phyloP scores from a whole-genome alignment of 2,888 invertebrate species.

The Pimpla rufipes region DNA sequence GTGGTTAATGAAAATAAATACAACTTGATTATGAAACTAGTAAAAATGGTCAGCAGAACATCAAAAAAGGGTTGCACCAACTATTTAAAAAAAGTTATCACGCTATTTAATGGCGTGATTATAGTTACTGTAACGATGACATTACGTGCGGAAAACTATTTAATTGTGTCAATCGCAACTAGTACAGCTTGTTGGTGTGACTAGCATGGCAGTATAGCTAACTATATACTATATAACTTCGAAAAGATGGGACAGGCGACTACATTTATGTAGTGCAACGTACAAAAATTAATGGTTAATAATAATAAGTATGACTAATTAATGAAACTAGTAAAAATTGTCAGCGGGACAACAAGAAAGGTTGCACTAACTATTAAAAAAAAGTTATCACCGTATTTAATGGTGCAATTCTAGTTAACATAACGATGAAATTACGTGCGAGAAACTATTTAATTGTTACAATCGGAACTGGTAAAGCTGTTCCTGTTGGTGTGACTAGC shows the following conservation, averaged over 20 bases:
- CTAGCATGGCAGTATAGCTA: too few relatives aligned
- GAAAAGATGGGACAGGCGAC: too few relatives aligned
- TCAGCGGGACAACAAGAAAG: not conserved
- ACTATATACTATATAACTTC: too few relatives aligned
- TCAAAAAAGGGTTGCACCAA: not conserved
- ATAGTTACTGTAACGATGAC: not conserved
- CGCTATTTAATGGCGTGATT: not conserved
- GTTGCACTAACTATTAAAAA: not conserved
- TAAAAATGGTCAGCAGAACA: not conserved
- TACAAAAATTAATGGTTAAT: too few relatives aligned
- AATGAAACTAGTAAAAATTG: not conserved
- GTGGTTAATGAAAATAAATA: too few relatives aligned
- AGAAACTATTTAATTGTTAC: not conserved
- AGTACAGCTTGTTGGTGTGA: not conserved
- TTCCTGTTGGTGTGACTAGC: not conserved
- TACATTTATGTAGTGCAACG: too few relatives aligned
- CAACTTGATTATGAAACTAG: too few relatives aligned
- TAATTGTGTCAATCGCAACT: not conserved
- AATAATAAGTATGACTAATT: too few relatives aligned
- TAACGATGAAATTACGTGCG: not conserved
- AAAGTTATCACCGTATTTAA: not conserved
- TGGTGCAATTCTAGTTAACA: not conserved
- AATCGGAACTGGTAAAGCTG: not conserved
- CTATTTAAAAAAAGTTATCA: not conserved
- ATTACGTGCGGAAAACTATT: not conserved